phyloP scores from a whole-genome alignment of 2,888 invertebrate species.

The Aspidapion aeneum region DNA sequence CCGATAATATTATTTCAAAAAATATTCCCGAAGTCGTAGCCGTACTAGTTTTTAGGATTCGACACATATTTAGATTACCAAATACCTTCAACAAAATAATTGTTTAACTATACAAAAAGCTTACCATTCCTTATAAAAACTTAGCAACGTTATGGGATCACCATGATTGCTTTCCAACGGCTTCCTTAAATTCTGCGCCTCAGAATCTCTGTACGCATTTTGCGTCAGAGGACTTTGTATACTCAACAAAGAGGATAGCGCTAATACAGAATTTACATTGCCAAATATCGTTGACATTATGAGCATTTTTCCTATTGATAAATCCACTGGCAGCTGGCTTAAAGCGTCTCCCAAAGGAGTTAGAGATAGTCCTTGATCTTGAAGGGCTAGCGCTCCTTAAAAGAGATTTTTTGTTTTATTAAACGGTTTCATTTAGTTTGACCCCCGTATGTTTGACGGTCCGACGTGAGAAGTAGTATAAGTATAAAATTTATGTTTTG shows the following conservation, averaged over 20 bases:
- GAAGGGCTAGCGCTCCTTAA: constrained; percentile 65
- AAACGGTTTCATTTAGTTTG: no score
- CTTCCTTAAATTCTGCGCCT: constrained; percentile 75
- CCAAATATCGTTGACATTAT: constrained; percentile 88
- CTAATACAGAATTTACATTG: constrained; percentile 83
- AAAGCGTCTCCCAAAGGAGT: constrained; percentile 85
- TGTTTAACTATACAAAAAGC: no score
- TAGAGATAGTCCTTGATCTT: constrained; percentile 61
- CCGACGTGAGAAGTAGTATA: no score
- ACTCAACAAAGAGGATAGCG: constrained; percentile 87
- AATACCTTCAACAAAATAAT: no score
- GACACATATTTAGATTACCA: no score
- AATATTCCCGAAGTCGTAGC: no score
- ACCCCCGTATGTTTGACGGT: no score
- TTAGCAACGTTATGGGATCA: constrained; percentile 88
- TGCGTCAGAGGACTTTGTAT: constrained; percentile 93
- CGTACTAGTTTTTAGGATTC: no score
- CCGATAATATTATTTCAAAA: no score
- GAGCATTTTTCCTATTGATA: constrained; percentile 93
- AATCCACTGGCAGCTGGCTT: constrained; percentile 89
- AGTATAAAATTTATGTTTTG: no score
- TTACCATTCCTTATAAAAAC: constrained; percentile 82
- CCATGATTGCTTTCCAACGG: constrained; percentile 91
- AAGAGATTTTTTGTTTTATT: no score
- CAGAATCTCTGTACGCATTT: constrained; percentile 78